Percentiles rank a stretch among this genome's conserved stretches.
These are phyloP conservation scores for Malaclemys terrapin DNA, from an alignment of 2,113 vertebrate genomes.

Conservation along the genomic window DNA sequence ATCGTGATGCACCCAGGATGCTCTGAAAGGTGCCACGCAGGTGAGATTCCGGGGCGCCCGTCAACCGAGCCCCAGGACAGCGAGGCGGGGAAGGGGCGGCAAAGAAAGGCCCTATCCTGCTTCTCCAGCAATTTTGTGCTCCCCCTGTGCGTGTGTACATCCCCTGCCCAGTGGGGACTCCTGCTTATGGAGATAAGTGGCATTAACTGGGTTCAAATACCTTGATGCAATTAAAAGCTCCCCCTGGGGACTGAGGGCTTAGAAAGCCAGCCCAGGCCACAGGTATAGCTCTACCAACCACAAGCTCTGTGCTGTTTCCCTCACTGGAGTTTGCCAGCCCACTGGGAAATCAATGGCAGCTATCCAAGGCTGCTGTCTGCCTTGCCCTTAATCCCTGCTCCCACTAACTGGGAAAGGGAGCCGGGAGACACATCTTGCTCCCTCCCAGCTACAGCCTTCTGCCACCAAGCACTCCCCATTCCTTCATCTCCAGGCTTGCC, in stretches of 20 bases:
- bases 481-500: neutral
- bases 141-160: neutral
- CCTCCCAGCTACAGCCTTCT: neutral
- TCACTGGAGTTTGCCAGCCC: neutral
- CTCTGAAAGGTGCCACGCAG: neutral
- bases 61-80: neutral
- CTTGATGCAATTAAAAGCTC: constrained; percentile 67
- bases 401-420: too few species aligned
- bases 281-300: neutral
- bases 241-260: constrained; percentile 26
- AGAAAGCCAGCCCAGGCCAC: constrained; percentile 52
- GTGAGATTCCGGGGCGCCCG: neutral
- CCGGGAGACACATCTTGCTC: too few species aligned
- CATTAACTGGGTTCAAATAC: constrained; percentile 32
- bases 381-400: neutral
- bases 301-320: neutral
- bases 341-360: neutral
- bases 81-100: neutral
- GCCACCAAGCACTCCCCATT: neutral
- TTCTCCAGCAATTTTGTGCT: neutral
- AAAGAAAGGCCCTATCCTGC: neutral
- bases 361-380: neutral
- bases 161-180: neutral
- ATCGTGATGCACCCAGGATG: neutral
- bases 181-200: constrained; percentile 13